Percentiles rank a stretch among this genome's conserved stretches.
Evolutionary conservation across 2,888 invertebrate genomes (phyloP).

Genomic region (Troides aeacus): DNA sequence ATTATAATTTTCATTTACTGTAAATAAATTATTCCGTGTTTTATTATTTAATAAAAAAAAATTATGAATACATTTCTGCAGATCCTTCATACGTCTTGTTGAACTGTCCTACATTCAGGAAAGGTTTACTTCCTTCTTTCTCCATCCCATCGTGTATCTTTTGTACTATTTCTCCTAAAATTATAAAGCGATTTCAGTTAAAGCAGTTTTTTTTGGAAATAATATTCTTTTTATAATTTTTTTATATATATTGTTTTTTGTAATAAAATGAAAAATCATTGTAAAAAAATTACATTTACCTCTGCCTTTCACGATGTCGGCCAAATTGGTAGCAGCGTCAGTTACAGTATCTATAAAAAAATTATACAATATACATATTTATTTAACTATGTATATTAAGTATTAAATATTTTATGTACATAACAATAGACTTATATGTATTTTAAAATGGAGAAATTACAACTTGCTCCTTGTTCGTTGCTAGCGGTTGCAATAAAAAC

Average conservation of each 20-base stretch:
- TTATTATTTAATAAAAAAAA: not conserved
- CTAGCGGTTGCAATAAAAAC: too few species aligned
- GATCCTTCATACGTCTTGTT: slow-evolving; percentile 45
- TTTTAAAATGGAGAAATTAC: too few species aligned
- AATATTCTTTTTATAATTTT: too few species aligned
- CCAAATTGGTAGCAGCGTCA: slow-evolving; percentile 54
- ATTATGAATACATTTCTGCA: slow-evolving; percentile 46
- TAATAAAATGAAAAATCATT: not conserved
- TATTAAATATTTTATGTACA: too few species aligned
- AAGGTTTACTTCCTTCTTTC: slow-evolving; percentile 45
- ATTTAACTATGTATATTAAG: not conserved
- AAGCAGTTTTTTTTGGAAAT: not conserved
- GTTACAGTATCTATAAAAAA: slow-evolving; percentile 43
- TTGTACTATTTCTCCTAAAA: slow-evolving; percentile 51
- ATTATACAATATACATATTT: not conserved
- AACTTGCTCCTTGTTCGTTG: too few species aligned
- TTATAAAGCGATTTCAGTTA: not conserved
- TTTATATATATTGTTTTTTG: too few species aligned
- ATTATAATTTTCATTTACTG: too few species aligned
- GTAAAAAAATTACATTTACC: slow-evolving; percentile 38
- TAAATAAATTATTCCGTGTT: too few species aligned
- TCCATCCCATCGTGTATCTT: slow-evolving; percentile 46
- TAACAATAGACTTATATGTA: too few species aligned
- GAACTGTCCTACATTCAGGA: slow-evolving; percentile 50
- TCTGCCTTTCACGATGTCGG: slow-evolving; percentile 53